Percentiles rank a stretch among this genome's conserved stretches.
phyloP scores from a whole-genome alignment of 2,797 vertebrate species.

The Hippocampus kuda region DNA sequence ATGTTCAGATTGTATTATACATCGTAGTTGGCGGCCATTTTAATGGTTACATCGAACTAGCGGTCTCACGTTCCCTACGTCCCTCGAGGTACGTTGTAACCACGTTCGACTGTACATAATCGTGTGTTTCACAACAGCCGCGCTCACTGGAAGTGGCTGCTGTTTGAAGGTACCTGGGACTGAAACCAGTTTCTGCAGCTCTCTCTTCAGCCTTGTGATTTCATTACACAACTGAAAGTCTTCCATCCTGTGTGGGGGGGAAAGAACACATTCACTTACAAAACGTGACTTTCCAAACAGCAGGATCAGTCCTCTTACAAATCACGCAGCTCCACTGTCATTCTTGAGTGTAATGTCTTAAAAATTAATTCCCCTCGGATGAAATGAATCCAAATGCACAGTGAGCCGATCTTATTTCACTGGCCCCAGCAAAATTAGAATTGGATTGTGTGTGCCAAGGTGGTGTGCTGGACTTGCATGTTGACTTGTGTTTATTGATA shows the following conservation, averaged over 20 bases:
- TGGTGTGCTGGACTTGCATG: background rate
- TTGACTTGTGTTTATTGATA: background rate
- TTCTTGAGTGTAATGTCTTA: background rate
- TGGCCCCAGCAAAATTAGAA: background rate
- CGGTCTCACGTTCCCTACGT: too few species aligned
- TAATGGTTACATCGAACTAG: too few species aligned
- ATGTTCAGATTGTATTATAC: too few species aligned
- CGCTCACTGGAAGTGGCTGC: background rate
- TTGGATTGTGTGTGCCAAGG: too few species aligned
- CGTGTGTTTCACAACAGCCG: background rate
- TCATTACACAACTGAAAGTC: slow-evolving; percentile 86
- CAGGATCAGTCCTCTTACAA: too few species aligned
- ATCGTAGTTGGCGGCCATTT: too few species aligned
- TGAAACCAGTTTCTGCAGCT: slow-evolving; percentile 73
- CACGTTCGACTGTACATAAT: background rate
- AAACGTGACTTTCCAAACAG: background rate
- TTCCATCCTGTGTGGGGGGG: slow-evolving; percentile 55
- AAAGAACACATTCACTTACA: background rate
- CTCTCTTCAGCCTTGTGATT: slow-evolving; percentile 77
- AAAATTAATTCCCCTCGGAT: background rate
- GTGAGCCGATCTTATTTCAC: background rate
- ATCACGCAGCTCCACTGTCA: too few species aligned
- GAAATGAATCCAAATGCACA: background rate
- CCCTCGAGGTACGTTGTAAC: too few species aligned
- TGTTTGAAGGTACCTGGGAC: slow-evolving; percentile 62